Base-by-base conservation (phyloP, 35 echinoderm and acorn worm species). In the Strongylocentrotus purpuratus region DNA sequence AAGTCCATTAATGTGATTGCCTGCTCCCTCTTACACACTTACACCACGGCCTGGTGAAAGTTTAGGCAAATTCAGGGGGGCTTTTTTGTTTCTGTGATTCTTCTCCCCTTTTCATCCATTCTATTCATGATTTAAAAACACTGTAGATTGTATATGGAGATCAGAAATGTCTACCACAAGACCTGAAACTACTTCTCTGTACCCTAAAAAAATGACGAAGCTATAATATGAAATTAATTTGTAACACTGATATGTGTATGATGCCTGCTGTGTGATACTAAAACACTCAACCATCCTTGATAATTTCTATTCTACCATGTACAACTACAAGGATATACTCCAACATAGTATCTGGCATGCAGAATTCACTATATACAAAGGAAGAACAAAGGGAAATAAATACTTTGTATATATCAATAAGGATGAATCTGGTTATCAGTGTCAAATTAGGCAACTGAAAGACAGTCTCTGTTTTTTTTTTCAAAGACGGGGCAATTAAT, bases 1-100 rank as follows among this genome's bases (percentile, higher is more conserved):
- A 93, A 58, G 91, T 93, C 91, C 91, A 93, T 93, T 93, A 93
- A 93, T 93, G 91, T 93, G 91, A 93, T 93, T 93, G 91, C 91
- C 91, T 93, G 9, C 91, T 93, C 91, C 46, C 25, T 89, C 87
- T 46, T 2, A 45, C 45, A 45, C 32, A 35, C n/a, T 31, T 32
- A 28, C 20, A 28, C 20, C n/a, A n/a, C n/a, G 35, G 22, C 65
- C 65, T n/a, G 65, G 65, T 78, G 65, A 22, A 78, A 78, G 65
- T 78, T 78, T 78, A n/a, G 65, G 20, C 65, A 78, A 78, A n/a
- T 4, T 5, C 0, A 3, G 17, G 65, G 65, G 20, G 5, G 35
- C 20, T 31, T 33, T 46, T 89, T 89, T 46, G 9, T 33, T 88
- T 35, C 32, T 89, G 50, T 93, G 17, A 46, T 15, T 31, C 22